A percentile compares a stretch with the other conserved stretches of the same genome.
These are phyloP conservation scores for Sardina pilchardus DNA, from an alignment of 2,113 vertebrate species.

Conservation along the genomic window DNA sequence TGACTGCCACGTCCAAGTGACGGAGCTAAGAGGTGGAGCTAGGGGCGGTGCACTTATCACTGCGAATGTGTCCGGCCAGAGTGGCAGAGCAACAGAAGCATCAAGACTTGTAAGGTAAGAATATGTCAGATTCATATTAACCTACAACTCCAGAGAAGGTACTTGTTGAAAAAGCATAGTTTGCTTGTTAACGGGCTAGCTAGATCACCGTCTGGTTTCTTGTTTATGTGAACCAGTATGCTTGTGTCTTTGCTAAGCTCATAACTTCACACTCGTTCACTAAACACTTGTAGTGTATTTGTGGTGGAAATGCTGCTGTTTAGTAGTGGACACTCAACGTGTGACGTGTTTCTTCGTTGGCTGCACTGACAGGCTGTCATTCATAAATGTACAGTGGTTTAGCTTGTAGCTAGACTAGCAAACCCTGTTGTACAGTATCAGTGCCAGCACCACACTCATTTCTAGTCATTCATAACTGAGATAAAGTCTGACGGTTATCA, in stretches of 20 bases:
- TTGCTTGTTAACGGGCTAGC: background rate
- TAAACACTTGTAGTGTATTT: background rate
- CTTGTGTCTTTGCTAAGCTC: background rate
- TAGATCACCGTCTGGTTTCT: background rate
- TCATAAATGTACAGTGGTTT: background rate
- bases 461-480: background rate
- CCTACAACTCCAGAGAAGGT: background rate
- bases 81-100: constrained; percentile 1
- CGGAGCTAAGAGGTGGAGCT: constrained; percentile 39
- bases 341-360: background rate
- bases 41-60: constrained; percentile 20
- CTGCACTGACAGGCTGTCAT: background rate
- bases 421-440: background rate
- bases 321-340: background rate
- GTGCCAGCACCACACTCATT: background rate
- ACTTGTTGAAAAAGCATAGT: background rate
- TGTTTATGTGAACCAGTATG: background rate
- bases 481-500: background rate
- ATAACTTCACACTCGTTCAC: background rate
- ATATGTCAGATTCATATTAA: background rate
- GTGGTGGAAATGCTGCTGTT: background rate
- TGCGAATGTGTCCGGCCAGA: constrained; percentile 21
- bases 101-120: background rate
- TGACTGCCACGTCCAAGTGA: constrained; percentile 54
- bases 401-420: background rate